Percentiles rank a stretch among this genome's conserved stretches.
phyloP scores from a whole-genome alignment of 1,140 invertebrate genomes.

The Varroa destructor region DNA sequence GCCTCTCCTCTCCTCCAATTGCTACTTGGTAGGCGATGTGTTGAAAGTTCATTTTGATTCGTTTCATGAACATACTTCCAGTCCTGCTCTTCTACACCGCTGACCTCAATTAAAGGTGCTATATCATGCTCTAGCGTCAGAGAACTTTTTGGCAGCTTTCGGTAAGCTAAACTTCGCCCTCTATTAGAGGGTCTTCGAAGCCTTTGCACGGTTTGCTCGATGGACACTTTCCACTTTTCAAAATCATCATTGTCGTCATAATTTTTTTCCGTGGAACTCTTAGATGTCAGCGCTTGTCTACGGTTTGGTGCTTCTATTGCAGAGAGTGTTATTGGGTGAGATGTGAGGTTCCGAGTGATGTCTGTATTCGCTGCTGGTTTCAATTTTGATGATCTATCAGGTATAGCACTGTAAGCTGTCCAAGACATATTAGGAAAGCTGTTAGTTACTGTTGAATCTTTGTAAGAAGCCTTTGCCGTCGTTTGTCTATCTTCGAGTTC shows the following conservation, averaged over 20 bases:
- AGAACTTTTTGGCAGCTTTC: neutral
- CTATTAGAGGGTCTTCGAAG: neutral
- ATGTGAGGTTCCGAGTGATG: too few relatives aligned
- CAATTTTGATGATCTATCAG: too few relatives aligned
- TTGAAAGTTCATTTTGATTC: slow-evolving; percentile 15
- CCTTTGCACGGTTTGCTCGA: slow-evolving; percentile 1
- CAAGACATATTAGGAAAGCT: too few relatives aligned
- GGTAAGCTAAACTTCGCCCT: neutral
- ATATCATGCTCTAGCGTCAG: slow-evolving; percentile 8
- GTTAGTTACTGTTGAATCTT: too few relatives aligned
- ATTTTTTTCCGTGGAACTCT: neutral
- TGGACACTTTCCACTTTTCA: slow-evolving; percentile 2
- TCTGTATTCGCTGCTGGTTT: too few relatives aligned
- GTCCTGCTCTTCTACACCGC: slow-evolving; percentile 23
- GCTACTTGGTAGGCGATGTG: too few relatives aligned
- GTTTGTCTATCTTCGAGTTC: neutral
- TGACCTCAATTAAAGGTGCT: neutral
- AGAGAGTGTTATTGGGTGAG: too few relatives aligned
- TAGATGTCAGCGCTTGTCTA: too few relatives aligned
- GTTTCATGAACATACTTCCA: slow-evolving; percentile 24
- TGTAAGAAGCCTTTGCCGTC: neutral
- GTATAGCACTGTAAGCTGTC: too few relatives aligned
- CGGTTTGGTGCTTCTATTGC: too few relatives aligned
- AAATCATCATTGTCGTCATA: slow-evolving; percentile 11
- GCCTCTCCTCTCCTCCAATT: too few relatives aligned